These are phyloP conservation scores for Oligia latruncula DNA, from an alignment of 2,888 invertebrate species.

Conservation along the genomic window DNA sequence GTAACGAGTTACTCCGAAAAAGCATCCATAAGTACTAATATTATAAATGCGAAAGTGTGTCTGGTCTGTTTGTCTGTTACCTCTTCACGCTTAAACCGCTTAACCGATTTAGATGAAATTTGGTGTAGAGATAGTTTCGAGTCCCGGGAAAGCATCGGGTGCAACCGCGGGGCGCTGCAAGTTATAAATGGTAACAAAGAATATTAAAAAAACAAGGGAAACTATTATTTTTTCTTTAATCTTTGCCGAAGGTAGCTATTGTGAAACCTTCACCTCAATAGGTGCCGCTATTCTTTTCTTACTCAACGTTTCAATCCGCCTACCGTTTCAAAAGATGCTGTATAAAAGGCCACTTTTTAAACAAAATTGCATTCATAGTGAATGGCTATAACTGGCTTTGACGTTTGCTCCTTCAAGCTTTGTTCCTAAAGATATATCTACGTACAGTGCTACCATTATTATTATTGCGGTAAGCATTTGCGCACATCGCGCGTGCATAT, in stretches of 20 bases:
- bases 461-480: constrained; percentile 48
- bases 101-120: too few species aligned
- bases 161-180: too few species aligned
- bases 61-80: too few species aligned
- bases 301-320: background rate
- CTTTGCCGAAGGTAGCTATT: constrained; percentile 14
- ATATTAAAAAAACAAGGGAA: background rate
- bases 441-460: constrained; percentile 23
- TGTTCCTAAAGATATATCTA: constrained; percentile 7
- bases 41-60: too few species aligned
- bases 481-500: constrained; percentile 63
- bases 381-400: background rate
- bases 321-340: background rate
- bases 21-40: background rate
- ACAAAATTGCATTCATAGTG: background rate
- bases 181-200: background rate
- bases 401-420: constrained; percentile 11
- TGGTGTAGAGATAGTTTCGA: too few species aligned
- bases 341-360: background rate
- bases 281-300: constrained; percentile 5
- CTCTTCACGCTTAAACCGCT: too few species aligned
- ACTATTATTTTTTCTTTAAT: background rate
- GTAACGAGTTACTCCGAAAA: background rate
- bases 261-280: constrained; percentile 3
- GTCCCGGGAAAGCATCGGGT: too few species aligned